Base-by-base conservation (phyloP, 2,113 vertebrate genomes). In the Prionailurus bengalensis region DNA sequence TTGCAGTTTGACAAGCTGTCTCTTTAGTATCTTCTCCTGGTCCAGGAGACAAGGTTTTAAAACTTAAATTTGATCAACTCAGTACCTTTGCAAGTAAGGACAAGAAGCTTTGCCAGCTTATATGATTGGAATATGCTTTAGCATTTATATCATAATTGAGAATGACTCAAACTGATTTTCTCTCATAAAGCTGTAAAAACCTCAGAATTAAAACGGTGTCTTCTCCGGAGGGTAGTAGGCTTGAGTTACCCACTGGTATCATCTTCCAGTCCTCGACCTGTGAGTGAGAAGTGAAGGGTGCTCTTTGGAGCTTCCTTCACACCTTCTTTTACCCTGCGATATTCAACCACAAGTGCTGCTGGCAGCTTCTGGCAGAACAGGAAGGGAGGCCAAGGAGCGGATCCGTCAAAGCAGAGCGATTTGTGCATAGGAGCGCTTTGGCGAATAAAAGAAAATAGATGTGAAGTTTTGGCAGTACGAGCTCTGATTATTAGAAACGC, bases 61-160 rank as follows among this genome's bases (percentile, higher is more conserved):
- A 94, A 78, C 79, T 90, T 65, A 95, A 91, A 97, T 89, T 83
- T 76, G 76, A 84, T 87, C 93, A 96, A n/a, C 31, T 92, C 90
- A 71, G 45, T 86, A 65, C 42, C 53, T 86, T 93, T 58, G 16
- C 31, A 73, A 94, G 51, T 55, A 70, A 97, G 27, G 87, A 73
- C 55, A 48, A 93, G 33, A 84, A 82, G 33, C 29, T 80, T 96
- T 63, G 29, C n/a, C 73, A 90, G 45, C 51, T 94, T 81, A 31
- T 71, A 31, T 90, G n/a, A 89, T 68, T 83, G 15, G 76, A 94
- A 27, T 95, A 71, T 76, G 27, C 80, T 68, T 65, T 96, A 58
- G 58, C 88, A 53, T 94, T 92, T 86, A 83, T 79, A 16, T 51
- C 83, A 71, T 96, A 87, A 71, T 68, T 95, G 21, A 95, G 80